Evolutionary conservation across 2,888 invertebrate genomes (phyloP).

Genomic region (Heliconius cydno): DNA sequence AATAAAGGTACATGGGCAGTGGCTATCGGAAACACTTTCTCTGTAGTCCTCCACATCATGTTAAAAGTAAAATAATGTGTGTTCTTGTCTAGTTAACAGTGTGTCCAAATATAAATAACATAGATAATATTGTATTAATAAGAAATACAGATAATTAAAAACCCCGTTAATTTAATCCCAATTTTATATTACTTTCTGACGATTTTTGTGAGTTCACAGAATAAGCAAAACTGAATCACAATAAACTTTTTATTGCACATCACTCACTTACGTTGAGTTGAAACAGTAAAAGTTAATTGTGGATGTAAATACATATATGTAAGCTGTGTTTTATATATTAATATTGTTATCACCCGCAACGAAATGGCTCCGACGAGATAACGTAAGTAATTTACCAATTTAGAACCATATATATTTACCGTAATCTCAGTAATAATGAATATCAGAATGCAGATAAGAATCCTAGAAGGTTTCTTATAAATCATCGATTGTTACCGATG

Average conservation of each 20-base stretch:
- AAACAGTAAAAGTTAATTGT: conserved; percentile 47
- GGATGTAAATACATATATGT: conserved; percentile 50
- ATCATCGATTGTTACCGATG: conserved; percentile 74
- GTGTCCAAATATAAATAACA: conserved; percentile 35
- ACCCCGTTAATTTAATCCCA: conserved; percentile 31
- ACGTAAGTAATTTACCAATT: conserved; percentile 77
- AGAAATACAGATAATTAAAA: conserved; percentile 9
- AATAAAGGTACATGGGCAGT: not conserved
- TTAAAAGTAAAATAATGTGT: conserved; percentile 38
- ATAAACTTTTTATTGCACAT: conserved; percentile 42
- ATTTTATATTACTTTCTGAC: conserved; percentile 37
- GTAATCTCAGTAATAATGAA: conserved; percentile 57
- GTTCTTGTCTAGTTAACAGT: conserved; percentile 39
- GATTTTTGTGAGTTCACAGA: conserved; percentile 45
- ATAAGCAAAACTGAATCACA: conserved; percentile 37
- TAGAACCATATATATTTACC: conserved; percentile 65
- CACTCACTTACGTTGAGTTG: conserved; percentile 43
- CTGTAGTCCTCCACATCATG: conserved; percentile 20
- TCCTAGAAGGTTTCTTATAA: conserved; percentile 55
- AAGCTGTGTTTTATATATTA: conserved; percentile 56
- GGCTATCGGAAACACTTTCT: conserved; percentile 39
- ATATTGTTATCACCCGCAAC: conserved; percentile 60
- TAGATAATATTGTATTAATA: conserved; percentile 31
- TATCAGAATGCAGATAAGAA: conserved; percentile 59
- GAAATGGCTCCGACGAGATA: conserved; percentile 77